Base-by-base conservation (phyloP, 2,797 vertebrate species). In the Sphenodon punctatus region DNA sequence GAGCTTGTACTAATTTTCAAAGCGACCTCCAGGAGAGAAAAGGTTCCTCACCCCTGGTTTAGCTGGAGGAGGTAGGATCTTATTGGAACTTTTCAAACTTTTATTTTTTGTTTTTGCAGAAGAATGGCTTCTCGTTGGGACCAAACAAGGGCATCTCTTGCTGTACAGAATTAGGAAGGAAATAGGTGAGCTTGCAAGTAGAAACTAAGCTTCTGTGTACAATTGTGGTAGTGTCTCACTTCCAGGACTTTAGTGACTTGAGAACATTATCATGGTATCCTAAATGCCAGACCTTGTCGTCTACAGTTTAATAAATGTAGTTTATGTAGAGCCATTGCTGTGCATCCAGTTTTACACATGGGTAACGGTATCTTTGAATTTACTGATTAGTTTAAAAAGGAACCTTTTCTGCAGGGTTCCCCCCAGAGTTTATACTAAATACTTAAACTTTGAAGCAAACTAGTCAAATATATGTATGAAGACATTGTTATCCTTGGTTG, bases 41-140 rank as follows among this genome's bases (percentile, higher is more conserved):
- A n/a, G n/a, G n/a, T n/a, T n/a, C n/a, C n/a, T n/a, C n/a, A n/a
- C n/a, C n/a, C n/a, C n/a, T n/a, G 22, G 32, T 76, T 53, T 67
- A 46, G 3, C 27, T 46, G 30, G 51, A 67, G 84, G 68, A 75
- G 74, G 10, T 2, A 20, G 8, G 13, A 9, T 48, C 8, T 60
- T 82, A 30, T 32, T 61, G 39, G 72, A 61, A 41, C 58, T 80
- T 39, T 91, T 65, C 34, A 78, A 53, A 4, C n/a, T n/a, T 10
- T 67, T 61, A 45, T 84, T 80, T 14, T 94, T 12, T 78, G 11
- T 64, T 61, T 91, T 89, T 92, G 39, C 94, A 99, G 99, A 99
- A 90, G 98, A 99, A 90, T 98, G 98, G 97, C 97, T 99, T 68
- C 97, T 99, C 36, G 98, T 99, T 78, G 99, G 99, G 67, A 99